Conservation (phyloP, 2,888 invertebrate genomes). For the Erebia epiphron region DNA sequence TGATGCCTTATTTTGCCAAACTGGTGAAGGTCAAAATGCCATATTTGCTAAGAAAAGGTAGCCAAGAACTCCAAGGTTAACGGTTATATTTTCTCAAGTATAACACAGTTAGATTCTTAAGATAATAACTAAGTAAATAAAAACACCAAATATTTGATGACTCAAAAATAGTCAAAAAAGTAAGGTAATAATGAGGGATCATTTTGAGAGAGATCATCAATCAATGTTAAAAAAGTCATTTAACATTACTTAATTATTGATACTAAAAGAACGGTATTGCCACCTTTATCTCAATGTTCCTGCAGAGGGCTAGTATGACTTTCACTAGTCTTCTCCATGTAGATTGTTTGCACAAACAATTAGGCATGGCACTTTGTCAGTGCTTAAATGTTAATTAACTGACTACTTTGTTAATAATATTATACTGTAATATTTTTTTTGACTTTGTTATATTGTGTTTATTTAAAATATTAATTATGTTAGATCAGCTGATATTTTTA, state of each 20-base stretch:
- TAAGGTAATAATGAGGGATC: too few relatives aligned
- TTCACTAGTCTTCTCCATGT: too few relatives aligned
- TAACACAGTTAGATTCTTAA: not conserved
- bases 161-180: too few relatives aligned
- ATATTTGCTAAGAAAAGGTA: not conserved
- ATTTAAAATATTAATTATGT: slow-evolving; percentile 66
- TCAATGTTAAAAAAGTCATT: too few relatives aligned
- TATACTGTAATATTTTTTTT: slow-evolving; percentile 58
- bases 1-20: not conserved
- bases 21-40: not conserved
- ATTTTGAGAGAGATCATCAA: too few relatives aligned
- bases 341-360: too few relatives aligned
- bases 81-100: not conserved
- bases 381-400: slow-evolving; percentile 31
- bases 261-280: too few relatives aligned
- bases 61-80: not conserved
- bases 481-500: slow-evolving; percentile 78
- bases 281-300: not conserved
- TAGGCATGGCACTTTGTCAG: slow-evolving; percentile 13
- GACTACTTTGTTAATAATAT: slow-evolving; percentile 55
- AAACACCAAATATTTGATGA: too few relatives aligned
- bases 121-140: not conserved
- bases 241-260: too few relatives aligned
- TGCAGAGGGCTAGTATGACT: not conserved
- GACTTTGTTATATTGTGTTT: slow-evolving; percentile 74